Base-by-base conservation (phyloP, 2,113 vertebrate genomes). In the Oryzias woworae region DNA sequence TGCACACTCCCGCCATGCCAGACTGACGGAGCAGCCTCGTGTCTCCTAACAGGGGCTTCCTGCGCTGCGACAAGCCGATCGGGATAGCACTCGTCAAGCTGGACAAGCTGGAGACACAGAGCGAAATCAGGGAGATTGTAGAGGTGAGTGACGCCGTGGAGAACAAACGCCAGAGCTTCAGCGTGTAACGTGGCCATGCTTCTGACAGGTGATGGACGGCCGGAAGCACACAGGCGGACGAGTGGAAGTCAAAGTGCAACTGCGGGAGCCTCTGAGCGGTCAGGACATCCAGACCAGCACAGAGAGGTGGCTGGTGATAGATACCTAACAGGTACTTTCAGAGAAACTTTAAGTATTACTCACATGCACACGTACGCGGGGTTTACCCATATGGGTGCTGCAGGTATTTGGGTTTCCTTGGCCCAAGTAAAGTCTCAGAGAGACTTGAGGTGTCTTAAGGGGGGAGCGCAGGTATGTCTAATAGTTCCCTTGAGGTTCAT, bases 221-320 rank as follows among this genome's bases (percentile, higher is more conserved):
- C 94, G 97, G 14, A 98, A 97, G 76, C 78, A 93, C 60, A 98
- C 96, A 0, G 97, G 97, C 41, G 96, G 96, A 18, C 95, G 96
- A 24, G 85, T 99, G 47, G 97, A 99, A 66, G 93, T 98, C 7
- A 95, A 92, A 85, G 91, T 95, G 52, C 92, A 94, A 52, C 93
- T 99, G 73, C 91, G 97, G 82, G 96, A 98, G 87, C 97, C 97
- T 46, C 90, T 99, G 74, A 94, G 90, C 8, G 94, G 95, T 23
- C 95, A 97, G 83, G 97, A 99, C 60, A 53, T 93, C 66, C 96
- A 98, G 83, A 90, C 73, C 10, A 79, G 93, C 82, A 94, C 93
- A 0, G 95, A 97, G 77, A 95, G 95, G 71, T 99, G 96, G 96
- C 91, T 99, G 84, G 88, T 98, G 56, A 91, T 99, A 24, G 95